phyloP scores from a whole-genome alignment of 2,797 vertebrate species.

The Chiroxiphia lanceolata region DNA sequence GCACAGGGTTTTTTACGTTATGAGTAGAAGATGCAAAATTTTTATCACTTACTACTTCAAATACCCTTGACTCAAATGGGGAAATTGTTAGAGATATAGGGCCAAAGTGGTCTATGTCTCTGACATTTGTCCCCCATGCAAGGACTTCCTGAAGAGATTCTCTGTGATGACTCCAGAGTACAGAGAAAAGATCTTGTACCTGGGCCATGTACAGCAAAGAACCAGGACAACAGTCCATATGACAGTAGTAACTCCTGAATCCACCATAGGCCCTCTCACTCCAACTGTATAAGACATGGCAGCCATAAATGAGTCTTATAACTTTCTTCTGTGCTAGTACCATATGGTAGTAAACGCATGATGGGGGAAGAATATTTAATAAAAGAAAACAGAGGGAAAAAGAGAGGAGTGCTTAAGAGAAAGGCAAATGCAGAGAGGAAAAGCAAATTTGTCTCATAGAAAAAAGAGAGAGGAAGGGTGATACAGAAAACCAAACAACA shows the following conservation, averaged over 20 bases:
- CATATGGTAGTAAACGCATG: not conserved
- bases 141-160: not conserved
- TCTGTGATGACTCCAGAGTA: not conserved
- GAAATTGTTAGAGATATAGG: not conserved
- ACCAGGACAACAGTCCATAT: not conserved
- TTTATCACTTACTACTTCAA: not conserved
- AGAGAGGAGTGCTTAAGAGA: not conserved
- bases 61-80: not conserved
- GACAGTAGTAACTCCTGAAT: not conserved
- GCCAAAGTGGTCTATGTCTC: not conserved
- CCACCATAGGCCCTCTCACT: rapidly evolving
- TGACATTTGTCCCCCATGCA: not conserved
- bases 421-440: not conserved
- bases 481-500: not conserved
- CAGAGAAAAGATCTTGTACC: not conserved
- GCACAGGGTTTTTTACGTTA: not conserved
- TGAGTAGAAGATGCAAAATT: not conserved
- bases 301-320: not conserved
- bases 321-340: not conserved
- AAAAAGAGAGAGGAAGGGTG: not conserved
- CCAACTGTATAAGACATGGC: rapidly evolving
- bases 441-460: not conserved
- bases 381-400: not conserved
- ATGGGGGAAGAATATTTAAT: not conserved
- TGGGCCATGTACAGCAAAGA: not conserved